Evolutionary conservation across 2,888 invertebrate species (phyloP).

Genomic region (Isoperla grammatica): DNA sequence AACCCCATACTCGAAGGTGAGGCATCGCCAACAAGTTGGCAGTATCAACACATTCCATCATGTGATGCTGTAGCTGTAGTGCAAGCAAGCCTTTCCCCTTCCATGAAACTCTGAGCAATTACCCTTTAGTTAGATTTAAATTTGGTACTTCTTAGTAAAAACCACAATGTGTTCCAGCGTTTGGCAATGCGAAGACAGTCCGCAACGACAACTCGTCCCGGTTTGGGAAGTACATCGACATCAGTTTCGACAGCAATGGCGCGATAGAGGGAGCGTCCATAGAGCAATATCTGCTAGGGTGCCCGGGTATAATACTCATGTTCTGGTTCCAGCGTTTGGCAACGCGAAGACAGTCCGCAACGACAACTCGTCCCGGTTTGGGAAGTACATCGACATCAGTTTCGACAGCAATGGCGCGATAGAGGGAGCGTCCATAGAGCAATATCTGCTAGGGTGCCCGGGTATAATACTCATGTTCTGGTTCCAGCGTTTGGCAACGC

Average conservation of each 20-base stretch:
- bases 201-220: conserved; percentile 94
- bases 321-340: conserved; percentile 67
- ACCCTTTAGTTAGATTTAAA: no score
- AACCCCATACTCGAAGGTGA: conserved; percentile 88
- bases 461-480: conserved; percentile 4
- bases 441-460: not conserved
- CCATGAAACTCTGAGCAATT: no score
- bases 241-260: conserved; percentile 76
- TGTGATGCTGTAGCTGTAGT: not conserved
- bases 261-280: conserved; percentile 90
- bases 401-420: conserved; percentile 79
- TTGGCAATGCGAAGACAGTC: conserved; percentile 94
- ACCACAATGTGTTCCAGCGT: conserved; percentile 69
- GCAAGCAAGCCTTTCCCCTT: no score
- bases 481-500: conserved; percentile 87
- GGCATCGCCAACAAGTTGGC: not conserved
- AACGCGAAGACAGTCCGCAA: conserved; percentile 95
- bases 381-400: conserved; percentile 89
- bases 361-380: conserved; percentile 94
- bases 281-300: conserved; percentile 50
- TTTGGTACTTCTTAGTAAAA: no score
- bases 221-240: conserved; percentile 93
- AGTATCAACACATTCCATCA: no score
- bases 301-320: not conserved
- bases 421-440: conserved; percentile 90